A percentile compares a stretch with the other conserved stretches of the same genome.
Conservation (phyloP, 1,140 invertebrate species). For the Amphibalanus amphitrite region DNA sequence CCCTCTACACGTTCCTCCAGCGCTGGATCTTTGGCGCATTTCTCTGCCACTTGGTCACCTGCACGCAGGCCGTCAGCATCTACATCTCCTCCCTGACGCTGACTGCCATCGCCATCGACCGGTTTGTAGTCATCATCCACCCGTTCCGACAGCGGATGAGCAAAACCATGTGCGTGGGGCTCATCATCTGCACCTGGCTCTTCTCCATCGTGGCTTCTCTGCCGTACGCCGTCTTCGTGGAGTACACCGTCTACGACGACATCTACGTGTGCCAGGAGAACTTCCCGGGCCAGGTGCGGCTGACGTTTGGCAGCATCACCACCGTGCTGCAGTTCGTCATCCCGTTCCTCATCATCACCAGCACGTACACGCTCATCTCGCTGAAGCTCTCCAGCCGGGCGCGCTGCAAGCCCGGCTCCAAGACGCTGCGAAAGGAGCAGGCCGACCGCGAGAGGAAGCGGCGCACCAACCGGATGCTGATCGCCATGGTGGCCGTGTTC, state of each 20-base stretch:
- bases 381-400: no score
- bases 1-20: conserved; percentile 72
- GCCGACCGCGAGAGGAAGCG: conserved; percentile 22
- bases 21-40: conserved; percentile 74
- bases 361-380: conserved; percentile 85
- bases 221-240: conserved; percentile 69
- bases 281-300: conserved; percentile 62
- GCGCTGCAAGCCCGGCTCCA: no score
- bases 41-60: conserved; percentile 82
- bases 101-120: conserved; percentile 89
- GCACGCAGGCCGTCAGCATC: conserved; percentile 75
- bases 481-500: no score
- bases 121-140: conserved; percentile 91
- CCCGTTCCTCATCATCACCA: conserved; percentile 83
- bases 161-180: conserved; percentile 54
- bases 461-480: no score
- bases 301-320: conserved; percentile 66
- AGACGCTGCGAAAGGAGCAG: conserved; percentile 57
- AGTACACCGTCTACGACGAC: conserved; percentile 7
- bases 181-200: conserved; percentile 80
- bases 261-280: conserved; percentile 59
- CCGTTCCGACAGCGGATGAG: conserved; percentile 85
- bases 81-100: conserved; percentile 93
- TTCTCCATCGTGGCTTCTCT: conserved; percentile 69
- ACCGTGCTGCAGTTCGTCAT: no score